phyloP scores from a whole-genome alignment of 2,113 vertebrate genomes.

The Eidolon helvum region DNA sequence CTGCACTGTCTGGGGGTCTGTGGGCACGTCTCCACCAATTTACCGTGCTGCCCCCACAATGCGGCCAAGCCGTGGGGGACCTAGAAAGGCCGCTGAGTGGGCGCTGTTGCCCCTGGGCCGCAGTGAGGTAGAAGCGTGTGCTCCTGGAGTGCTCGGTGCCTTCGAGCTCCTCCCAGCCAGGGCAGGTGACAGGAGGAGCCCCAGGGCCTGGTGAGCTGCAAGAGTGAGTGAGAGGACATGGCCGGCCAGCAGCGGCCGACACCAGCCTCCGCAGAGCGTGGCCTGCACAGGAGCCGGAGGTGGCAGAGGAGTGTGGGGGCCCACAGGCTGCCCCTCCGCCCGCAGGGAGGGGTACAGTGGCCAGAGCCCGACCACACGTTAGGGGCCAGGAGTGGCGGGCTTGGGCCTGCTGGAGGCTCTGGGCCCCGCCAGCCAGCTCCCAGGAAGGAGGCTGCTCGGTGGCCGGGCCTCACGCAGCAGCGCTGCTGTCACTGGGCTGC shows the following conservation, averaged over 20 bases:
- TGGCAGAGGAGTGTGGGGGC: not conserved
- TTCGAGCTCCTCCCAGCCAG: not conserved
- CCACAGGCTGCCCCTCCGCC: not conserved
- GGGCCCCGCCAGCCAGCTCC: fast-evolving
- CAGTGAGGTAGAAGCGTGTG: fast-evolving
- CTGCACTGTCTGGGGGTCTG: fast-evolving
- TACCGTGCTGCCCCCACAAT: not conserved
- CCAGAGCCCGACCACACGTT: fast-evolving
- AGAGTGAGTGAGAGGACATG: not conserved
- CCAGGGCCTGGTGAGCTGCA: fast-evolving
- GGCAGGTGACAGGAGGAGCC: fast-evolving
- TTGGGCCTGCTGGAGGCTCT: not conserved
- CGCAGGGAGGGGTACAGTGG: not conserved
- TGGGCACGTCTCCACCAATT: not conserved
- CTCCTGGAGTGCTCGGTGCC: not conserved
- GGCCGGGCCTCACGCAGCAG: not conserved
- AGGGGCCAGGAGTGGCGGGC: not conserved
- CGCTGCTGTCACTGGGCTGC: not conserved
- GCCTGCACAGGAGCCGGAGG: fast-evolving
- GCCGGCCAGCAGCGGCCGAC: not conserved
- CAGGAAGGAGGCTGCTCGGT: not conserved
- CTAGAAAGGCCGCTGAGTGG: fast-evolving
- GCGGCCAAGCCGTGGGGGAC: fast-evolving
- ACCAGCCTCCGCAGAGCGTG: not conserved
- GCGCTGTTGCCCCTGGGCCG: fast-evolving